Conservation (phyloP, 2,888 invertebrate species). For the Mythimna albipuncta region DNA sequence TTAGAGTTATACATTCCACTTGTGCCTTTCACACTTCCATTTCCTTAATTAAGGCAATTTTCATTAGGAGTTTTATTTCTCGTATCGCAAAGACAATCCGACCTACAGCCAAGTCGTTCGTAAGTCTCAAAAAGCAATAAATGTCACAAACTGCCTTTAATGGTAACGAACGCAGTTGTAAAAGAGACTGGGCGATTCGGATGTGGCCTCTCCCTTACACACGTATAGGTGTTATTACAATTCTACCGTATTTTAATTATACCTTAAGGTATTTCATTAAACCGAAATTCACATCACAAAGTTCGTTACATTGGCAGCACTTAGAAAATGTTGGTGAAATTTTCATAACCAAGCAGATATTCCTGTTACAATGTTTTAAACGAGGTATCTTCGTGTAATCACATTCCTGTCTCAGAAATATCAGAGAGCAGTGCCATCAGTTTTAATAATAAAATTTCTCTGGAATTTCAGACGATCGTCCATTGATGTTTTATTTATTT, state of each 20-base stretch:
- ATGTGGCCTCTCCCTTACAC: constrained; percentile 45
- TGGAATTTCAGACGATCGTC: constrained; percentile 39
- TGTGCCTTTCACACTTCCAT: constrained; percentile 23
- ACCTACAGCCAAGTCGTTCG: constrained; percentile 46
- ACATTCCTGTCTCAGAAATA: constrained; percentile 61
- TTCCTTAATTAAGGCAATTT: constrained; percentile 54
- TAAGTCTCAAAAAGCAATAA: constrained; percentile 61
- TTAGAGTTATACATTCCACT: constrained; percentile 13
- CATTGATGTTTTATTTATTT: constrained; percentile 25
- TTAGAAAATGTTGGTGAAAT: constrained; percentile 55
- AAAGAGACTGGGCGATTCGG: constrained; percentile 44
- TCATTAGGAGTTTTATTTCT: constrained; percentile 53
- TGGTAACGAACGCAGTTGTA: constrained; percentile 43
- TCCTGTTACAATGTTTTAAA: constrained; percentile 54
- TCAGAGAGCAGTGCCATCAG: constrained; percentile 45
- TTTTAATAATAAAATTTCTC: constrained; percentile 51
- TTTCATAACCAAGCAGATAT: constrained; percentile 63
- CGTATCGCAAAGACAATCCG: constrained; percentile 50
- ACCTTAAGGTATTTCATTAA: constrained; percentile 61
- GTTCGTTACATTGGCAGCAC: constrained; percentile 49
- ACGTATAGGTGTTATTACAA: constrained; percentile 60
- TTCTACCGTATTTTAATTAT: constrained; percentile 61
- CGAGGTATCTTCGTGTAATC: constrained; percentile 58
- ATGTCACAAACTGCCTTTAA: constrained; percentile 59
- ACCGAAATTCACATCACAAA: constrained; percentile 52